A percentile compares a stretch with the other conserved stretches of the same genome.
These are phyloP conservation scores for Diplazon laetatorius DNA, from an alignment of 2,888 invertebrate genomes.

Conservation along the genomic window DNA sequence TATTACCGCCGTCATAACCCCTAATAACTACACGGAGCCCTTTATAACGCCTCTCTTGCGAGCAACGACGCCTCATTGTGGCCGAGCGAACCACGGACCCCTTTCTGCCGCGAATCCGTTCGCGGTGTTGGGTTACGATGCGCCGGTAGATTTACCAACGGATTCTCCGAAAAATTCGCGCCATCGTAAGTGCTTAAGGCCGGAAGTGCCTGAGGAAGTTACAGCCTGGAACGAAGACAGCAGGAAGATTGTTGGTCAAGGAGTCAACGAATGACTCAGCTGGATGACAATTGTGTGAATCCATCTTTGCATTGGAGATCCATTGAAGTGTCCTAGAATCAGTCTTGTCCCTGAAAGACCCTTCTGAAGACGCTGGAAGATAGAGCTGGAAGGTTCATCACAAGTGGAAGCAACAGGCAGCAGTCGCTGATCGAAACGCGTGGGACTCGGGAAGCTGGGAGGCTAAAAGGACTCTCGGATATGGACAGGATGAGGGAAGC, in stretches of 20 bases:
- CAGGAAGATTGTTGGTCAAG: constrained; percentile 59
- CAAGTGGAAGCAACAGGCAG: constrained; percentile 1
- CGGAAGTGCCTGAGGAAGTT: no score
- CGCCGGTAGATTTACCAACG: constrained; percentile 1
- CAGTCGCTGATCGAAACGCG: constrained; percentile 5
- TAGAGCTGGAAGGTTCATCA: constrained; percentile 3
- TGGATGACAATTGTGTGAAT: no score
- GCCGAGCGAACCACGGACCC: constrained; percentile 44
- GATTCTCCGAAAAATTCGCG: no score
- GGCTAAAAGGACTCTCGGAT: neutral
- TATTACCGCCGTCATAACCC: constrained; percentile 81
- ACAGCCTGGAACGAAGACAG: constrained; percentile 53
- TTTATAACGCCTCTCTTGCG: constrained; percentile 77
- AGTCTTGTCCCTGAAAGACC: constrained; percentile 11
- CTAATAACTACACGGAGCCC: constrained; percentile 81
- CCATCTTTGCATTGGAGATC: no score
- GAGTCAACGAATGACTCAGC: constrained; percentile 56
- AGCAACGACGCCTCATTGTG: constrained; percentile 60
- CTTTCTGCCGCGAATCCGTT: constrained; percentile 35
- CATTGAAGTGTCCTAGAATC: constrained; percentile 33
- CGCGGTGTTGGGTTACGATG: constrained; percentile 7
- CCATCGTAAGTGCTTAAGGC: no score
- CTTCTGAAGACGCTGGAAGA: constrained; percentile 7
- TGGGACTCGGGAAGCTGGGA: neutral
- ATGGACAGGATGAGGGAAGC: neutral